These are phyloP conservation scores for Myripristis murdjan DNA, from an alignment of 2,797 vertebrate species.

Conservation along the genomic window DNA sequence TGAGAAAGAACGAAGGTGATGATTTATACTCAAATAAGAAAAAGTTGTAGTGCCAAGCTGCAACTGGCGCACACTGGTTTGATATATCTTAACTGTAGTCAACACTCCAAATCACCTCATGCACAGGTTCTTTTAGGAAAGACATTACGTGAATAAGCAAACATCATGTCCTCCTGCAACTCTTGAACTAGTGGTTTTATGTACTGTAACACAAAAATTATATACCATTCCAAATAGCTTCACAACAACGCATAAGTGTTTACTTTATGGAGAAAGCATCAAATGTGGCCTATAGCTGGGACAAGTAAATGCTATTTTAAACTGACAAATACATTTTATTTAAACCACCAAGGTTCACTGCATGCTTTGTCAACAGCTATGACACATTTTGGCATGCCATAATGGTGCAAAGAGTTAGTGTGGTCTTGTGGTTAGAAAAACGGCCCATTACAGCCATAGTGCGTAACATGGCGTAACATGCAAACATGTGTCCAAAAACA, in stretches of 20 bases:
- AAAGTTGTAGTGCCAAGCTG: constrained; percentile 11
- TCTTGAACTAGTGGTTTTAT: constrained; percentile 3
- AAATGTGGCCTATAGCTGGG: background rate
- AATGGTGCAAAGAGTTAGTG: background rate
- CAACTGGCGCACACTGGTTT: background rate
- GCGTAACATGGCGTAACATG: too few relatives aligned
- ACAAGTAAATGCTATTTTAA: background rate
- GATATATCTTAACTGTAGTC: constrained; percentile 3
- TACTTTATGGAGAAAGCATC: constrained; percentile 14
- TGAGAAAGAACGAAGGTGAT: constrained; percentile 31
- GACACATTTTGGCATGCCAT: background rate
- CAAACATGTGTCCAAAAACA: too few relatives aligned
- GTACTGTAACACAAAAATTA: background rate
- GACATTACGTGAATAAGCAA: background rate
- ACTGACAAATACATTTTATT: too few relatives aligned
- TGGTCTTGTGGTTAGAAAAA: too few relatives aligned
- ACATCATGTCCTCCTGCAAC: background rate
- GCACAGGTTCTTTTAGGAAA: too few relatives aligned
- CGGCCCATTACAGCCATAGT: too few relatives aligned
- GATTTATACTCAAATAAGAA: constrained; percentile 49
- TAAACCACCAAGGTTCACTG: too few relatives aligned
- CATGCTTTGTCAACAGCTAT: background rate
- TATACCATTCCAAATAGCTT: constrained; percentile 28
- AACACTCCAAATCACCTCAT: background rate
- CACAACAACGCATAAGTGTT: background rate